These are phyloP conservation scores for Carettochelys insculpta DNA, from an alignment of 2,113 vertebrate species.

Conservation along the genomic window DNA sequence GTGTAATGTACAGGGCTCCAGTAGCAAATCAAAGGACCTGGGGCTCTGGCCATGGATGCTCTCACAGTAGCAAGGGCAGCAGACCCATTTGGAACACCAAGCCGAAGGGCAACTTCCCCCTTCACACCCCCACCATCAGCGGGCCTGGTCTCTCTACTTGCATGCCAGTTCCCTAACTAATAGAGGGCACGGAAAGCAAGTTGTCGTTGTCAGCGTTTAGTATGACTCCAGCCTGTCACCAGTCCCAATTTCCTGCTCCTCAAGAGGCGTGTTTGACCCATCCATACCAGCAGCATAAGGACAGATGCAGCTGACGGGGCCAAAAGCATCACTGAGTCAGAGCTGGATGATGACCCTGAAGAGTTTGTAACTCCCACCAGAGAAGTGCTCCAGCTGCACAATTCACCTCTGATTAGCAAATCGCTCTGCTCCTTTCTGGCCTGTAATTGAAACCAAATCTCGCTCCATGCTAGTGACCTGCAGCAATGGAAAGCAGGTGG, in stretches of 20 bases:
- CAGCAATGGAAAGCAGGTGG: not conserved
- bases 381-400: not conserved
- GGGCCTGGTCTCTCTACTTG: not conserved
- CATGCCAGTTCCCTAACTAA: not conserved
- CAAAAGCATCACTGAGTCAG: not conserved
- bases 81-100: no score
- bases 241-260: not conserved
- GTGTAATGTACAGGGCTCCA: no score
- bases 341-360: not conserved
- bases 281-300: not conserved
- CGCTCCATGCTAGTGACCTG: not conserved
- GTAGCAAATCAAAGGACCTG: no score
- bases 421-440: not conserved
- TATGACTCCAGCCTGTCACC: not conserved
- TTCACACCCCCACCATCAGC: no score
- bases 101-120: no score
- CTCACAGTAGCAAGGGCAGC: no score
- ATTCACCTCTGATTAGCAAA: not conserved
- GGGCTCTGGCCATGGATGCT: no score
- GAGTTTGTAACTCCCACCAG: not conserved
- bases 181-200: not conserved
- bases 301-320: not conserved
- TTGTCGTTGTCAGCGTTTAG: not conserved
- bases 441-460: not conserved
- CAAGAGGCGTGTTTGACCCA: no score